Conservation (phyloP, 2,797 vertebrate genomes). For the Ctenopoma kingsleyae region DNA sequence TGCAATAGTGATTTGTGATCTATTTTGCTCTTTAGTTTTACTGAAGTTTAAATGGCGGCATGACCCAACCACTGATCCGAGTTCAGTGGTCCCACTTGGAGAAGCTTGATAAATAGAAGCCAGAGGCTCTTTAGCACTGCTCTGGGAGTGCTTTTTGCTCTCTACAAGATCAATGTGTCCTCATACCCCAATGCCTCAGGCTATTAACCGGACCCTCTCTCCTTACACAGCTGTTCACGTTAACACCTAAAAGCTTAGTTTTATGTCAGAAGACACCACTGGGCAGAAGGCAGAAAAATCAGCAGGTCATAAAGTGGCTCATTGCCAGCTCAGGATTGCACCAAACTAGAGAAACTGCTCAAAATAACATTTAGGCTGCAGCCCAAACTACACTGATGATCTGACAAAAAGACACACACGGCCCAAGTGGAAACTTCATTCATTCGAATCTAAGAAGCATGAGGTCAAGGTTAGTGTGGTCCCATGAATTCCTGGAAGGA, state of each 20-base stretch:
- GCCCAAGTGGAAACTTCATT: not conserved
- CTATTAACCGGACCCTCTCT: constrained; percentile 35
- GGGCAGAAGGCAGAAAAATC: constrained; percentile 17
- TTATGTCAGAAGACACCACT: constrained; percentile 21
- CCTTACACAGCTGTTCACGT: constrained; percentile 27
- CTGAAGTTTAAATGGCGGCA: constrained; percentile 36
- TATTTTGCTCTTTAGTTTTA: constrained; percentile 28
- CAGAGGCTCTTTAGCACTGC: constrained; percentile 38
- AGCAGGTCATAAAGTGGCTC: constrained; percentile 7
- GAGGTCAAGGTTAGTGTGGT: no score
- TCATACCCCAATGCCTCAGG: constrained; percentile 38
- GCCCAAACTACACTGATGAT: not conserved
- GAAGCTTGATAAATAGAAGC: constrained; percentile 51
- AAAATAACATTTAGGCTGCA: not conserved
- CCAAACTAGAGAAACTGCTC: not conserved
- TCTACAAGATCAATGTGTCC: constrained; percentile 44
- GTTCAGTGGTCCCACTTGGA: constrained; percentile 14
- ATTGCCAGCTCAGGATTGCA: not conserved
- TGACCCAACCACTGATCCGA: constrained; percentile 36
- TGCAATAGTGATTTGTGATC: constrained; percentile 16
- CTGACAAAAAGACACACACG: not conserved
- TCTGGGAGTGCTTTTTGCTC: constrained; percentile 36
- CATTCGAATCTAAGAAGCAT: no score
- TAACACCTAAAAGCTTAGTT: constrained; percentile 22
- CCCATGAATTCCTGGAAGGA: no score